Percentiles rank a stretch among this genome's conserved stretches.
Evolutionary conservation across 2,888 invertebrate genomes (phyloP).

Genomic region (Eledone cirrhosa): DNA sequence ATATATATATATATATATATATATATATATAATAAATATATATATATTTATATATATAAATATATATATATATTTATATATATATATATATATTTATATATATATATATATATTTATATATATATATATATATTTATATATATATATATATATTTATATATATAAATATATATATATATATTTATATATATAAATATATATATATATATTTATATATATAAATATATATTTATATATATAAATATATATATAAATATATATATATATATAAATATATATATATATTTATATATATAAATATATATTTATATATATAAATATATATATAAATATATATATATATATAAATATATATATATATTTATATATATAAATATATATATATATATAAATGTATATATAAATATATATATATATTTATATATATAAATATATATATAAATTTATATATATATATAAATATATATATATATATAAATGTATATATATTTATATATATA

Average conservation of each 20-base stretch:
- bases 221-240: neutral
- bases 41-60: neutral
- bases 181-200: neutral
- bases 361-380: neutral
- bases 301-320: neutral
- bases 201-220: neutral
- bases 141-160: neutral
- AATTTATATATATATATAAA: neutral
- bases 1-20: slow-evolving; percentile 2
- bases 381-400: neutral
- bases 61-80: neutral
- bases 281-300: neutral
- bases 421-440: neutral
- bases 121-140: neutral
- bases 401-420: neutral
- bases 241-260: neutral
- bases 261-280: neutral
- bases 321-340: neutral
- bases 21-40: neutral
- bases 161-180: neutral
- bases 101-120: neutral
- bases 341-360: neutral
- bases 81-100: neutral
- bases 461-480: neutral
- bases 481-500: neutral